Evolutionary conservation across 2,888 invertebrate genomes (phyloP).

Genomic region (Nymphalis c-album): DNA sequence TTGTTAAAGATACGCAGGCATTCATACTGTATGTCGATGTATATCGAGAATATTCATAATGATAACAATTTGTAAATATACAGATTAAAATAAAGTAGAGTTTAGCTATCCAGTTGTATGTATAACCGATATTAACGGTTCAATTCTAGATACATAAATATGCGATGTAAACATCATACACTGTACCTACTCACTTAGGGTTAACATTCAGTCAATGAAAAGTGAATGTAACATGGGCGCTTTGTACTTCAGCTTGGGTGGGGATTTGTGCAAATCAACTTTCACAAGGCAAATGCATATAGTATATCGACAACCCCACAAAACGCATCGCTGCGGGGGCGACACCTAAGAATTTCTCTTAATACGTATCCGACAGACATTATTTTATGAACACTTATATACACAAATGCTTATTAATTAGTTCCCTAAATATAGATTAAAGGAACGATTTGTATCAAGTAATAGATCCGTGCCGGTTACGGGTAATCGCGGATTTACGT

Average conservation of each 20-base stretch:
- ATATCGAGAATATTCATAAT: slow-evolving; percentile 24
- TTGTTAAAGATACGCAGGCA: slow-evolving; percentile 13
- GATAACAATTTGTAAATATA: slow-evolving; percentile 16
- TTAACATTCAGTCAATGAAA: slow-evolving; percentile 36
- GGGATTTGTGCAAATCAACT: slow-evolving; percentile 59
- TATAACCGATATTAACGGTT: not conserved
- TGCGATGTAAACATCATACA: slow-evolving; percentile 21
- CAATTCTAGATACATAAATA: not conserved
- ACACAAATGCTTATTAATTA: slow-evolving; percentile 3
- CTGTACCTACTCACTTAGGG: slow-evolving; percentile 21
- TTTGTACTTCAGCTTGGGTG: slow-evolving; percentile 36
- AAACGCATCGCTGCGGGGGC: slow-evolving; percentile 18
- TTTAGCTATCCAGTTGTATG: not conserved
- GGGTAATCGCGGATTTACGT: slow-evolving; percentile 61
- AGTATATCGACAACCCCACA: slow-evolving; percentile 18
- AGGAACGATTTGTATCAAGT: slow-evolving; percentile 43
- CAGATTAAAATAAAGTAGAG: not conserved
- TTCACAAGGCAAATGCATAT: slow-evolving; percentile 61
- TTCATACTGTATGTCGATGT: not conserved
- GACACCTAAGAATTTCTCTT: slow-evolving; percentile 8
- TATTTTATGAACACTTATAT: not conserved
- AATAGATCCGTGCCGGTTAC: slow-evolving; percentile 66
- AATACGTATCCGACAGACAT: not conserved
- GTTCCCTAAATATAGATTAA: slow-evolving; percentile 49
- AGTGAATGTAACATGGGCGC: slow-evolving; percentile 42